phyloP scores from a whole-genome alignment of 2,888 invertebrate species.

The Amphipoea oculea region DNA sequence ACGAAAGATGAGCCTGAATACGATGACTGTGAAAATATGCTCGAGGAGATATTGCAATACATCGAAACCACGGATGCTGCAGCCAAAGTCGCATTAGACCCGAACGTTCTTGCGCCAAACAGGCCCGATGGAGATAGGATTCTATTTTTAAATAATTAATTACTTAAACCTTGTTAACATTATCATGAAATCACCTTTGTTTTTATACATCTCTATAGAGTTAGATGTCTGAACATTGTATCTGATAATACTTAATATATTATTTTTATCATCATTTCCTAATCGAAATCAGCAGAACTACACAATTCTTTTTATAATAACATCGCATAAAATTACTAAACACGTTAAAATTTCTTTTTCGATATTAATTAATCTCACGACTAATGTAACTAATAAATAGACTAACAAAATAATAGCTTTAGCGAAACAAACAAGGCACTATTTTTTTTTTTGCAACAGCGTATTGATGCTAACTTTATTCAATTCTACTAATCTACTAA shows the following conservation, averaged over 20 bases:
- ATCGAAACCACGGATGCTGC: constrained; percentile 75
- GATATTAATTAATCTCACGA: constrained; percentile 16
- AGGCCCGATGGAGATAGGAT: constrained; percentile 80
- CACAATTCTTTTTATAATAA: constrained; percentile 29
- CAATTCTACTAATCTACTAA: constrained; percentile 1
- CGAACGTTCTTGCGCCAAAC: constrained; percentile 79
- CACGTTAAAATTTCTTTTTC: not conserved
- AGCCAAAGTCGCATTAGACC: constrained; percentile 71
- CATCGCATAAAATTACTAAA: constrained; percentile 24
- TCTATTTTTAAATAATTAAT: constrained; percentile 79
- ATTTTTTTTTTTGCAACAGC: constrained; percentile 10
- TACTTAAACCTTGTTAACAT: constrained; percentile 26
- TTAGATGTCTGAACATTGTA: constrained; percentile 32
- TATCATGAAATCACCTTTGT: constrained; percentile 33
- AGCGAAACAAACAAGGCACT: not conserved
- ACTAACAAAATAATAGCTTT: constrained; percentile 1
- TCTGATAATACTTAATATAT: constrained; percentile 20
- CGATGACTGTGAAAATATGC: constrained; percentile 79
- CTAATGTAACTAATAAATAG: constrained; percentile 3
- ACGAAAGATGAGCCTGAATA: constrained; percentile 59
- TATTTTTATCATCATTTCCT: constrained; percentile 50
- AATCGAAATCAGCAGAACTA: constrained; percentile 49
- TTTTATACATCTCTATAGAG: constrained; percentile 25
- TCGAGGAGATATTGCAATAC: constrained; percentile 85
- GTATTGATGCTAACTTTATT: constrained; percentile 25